These are phyloP conservation scores for Eudemis profundana DNA, from an alignment of 2,888 invertebrate genomes.

Conservation along the genomic window DNA sequence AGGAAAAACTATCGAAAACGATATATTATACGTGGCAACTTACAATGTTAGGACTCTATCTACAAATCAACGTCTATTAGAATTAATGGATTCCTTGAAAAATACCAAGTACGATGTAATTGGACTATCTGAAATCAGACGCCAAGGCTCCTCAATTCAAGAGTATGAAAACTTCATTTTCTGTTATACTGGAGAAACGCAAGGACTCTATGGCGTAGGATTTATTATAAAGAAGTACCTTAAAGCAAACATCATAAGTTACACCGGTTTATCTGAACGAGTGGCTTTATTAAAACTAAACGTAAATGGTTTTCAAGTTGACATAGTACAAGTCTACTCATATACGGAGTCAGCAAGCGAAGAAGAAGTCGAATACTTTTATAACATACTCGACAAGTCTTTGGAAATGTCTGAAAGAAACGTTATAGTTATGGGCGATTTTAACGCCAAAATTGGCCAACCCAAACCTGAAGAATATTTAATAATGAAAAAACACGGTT, in stretches of 20 bases:
- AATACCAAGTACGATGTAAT: background rate
- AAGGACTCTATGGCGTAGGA: background rate
- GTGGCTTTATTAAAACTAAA: background rate
- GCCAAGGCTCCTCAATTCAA: background rate
- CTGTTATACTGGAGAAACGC: too few relatives aligned
- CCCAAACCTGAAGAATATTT: too few relatives aligned
- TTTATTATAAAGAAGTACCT: background rate
- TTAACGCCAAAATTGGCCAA: background rate
- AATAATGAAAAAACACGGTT: background rate
- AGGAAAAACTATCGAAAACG: too few relatives aligned
- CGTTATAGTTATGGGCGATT: background rate
- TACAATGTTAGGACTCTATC: too few relatives aligned
- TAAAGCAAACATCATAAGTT: background rate
- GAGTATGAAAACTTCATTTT: background rate
- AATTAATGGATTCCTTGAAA: too few relatives aligned
- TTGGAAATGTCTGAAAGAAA: background rate
- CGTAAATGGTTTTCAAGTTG: background rate
- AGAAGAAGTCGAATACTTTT: background rate
- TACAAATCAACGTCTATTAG: too few relatives aligned
- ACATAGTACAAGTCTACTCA: background rate
- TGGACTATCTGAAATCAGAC: background rate
- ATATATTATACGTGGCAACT: too few relatives aligned
- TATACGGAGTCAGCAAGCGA: background rate
- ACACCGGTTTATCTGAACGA: background rate
- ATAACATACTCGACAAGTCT: background rate